Base-by-base conservation (phyloP, 2,888 invertebrate genomes). In the Ditylenchus weischeri region DNA sequence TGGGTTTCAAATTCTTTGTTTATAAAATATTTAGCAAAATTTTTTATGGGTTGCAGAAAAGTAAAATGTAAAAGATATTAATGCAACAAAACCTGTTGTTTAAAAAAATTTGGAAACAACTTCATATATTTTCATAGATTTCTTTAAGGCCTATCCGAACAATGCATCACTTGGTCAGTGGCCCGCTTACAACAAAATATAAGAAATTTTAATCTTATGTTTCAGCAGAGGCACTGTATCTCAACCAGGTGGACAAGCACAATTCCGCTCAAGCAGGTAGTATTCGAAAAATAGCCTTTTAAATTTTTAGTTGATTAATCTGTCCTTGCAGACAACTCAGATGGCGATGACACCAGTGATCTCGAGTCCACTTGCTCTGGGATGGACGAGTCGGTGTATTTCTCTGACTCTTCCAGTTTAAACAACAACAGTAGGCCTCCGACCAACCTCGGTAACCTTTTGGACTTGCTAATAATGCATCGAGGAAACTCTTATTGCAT, bases 141-240 rank as follows among this genome's bases (percentile, higher is more conserved):
- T n/a, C n/a, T 29, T 71, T 51, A 35, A 79, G 80, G 82, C 81
- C 0, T 82, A 78, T 62, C 80, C 79, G 1, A 72, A 75, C 38
- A 71, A 75, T n/a, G 79, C 79, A 10, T 78, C 79, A 11, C 62
- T 82, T 10, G 75, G 43, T 43, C 1, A 43, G 43, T 29, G 29
- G 29, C 29, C 8, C 15, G 8, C 15, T 43, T 43, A 43, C 15
- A 43, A 43, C 8, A 43, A 43, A 43, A 1, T 1, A 6, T 43
- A 6, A 43, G 2, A 3, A 43, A 13, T 43, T 8, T 15, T 8
- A 43, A 43, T 10, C 13, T 15, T 13, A 43, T 13, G 15, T 8
- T 43, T 43, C 2, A 43, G 43, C 76, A 0, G 65, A 73, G 8
- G 79, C 82, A 0, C 59, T 73, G 8, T 36, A 65, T 50, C 38